Percentiles rank a stretch among this genome's conserved stretches.
These are phyloP conservation scores for Erpornis zantholeuca DNA, from an alignment of 2,113 vertebrate genomes.

Conservation along the genomic window DNA sequence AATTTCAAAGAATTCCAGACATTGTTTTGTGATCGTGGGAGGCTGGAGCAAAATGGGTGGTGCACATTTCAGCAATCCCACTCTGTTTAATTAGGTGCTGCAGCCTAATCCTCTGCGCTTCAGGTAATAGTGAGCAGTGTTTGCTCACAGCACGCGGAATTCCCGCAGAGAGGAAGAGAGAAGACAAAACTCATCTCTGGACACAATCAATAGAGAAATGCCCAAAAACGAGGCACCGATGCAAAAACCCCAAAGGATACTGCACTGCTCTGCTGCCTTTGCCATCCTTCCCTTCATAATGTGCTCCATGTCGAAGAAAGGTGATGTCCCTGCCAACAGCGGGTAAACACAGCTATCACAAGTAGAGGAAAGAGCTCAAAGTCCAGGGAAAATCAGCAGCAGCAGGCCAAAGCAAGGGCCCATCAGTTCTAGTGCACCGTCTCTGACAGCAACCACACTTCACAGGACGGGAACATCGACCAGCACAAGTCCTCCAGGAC, in stretches of 20 bases:
- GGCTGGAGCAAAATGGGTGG: conserved; percentile 38
- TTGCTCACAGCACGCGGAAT: neutral
- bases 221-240: neutral
- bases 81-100: conserved; percentile 27
- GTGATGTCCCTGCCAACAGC: neutral
- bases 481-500: neutral
- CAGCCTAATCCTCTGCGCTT: neutral
- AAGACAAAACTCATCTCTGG: neutral
- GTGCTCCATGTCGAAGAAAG: neutral
- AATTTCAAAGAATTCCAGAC: conserved; percentile 58
- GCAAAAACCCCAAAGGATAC: neutral
- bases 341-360: neutral
- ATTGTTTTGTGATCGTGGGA: conserved; percentile 48
- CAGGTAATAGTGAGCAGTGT: neutral
- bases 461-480: neutral
- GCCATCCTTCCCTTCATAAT: neutral
- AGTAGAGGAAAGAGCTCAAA: neutral
- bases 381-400: neutral
- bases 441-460: neutral
- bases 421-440: neutral
- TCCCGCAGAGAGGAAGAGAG: neutral
- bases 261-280: neutral
- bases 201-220: neutral
- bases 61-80: neutral
- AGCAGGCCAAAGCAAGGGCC: neutral